Evolutionary conservation across 2,797 vertebrate species (phyloP).

Genomic region (Diglossa cyanea): DNA sequence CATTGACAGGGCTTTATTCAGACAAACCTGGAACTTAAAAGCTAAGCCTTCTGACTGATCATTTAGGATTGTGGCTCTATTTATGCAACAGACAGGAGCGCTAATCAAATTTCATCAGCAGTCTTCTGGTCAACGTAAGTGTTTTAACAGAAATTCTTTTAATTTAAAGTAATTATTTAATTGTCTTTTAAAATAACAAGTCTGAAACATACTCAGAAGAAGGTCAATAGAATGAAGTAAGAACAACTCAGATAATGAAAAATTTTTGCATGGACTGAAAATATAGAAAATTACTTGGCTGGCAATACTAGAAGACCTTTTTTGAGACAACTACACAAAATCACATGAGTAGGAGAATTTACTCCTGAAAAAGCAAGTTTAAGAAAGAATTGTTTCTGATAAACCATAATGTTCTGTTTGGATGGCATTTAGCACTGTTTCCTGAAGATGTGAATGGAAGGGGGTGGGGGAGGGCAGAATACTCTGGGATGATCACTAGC

Average conservation of each 20-base stretch:
- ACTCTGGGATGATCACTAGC: not conserved
- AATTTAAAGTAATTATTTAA: not conserved
- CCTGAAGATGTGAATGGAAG: not conserved
- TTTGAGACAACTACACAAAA: not conserved
- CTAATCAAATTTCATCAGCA: not conserved
- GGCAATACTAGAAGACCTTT: not conserved
- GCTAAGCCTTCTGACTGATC: not conserved
- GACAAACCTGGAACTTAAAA: not conserved
- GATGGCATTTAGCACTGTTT: not conserved
- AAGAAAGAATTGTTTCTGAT: not conserved
- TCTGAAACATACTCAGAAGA: not conserved
- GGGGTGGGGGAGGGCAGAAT: accelerated
- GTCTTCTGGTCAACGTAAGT: not conserved
- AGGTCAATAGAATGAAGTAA: not conserved
- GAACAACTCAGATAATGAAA: not conserved
- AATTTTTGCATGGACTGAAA: not conserved
- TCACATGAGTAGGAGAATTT: not conserved
- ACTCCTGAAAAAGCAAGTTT: not conserved
- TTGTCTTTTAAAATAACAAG: not conserved
- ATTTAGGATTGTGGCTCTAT: not conserved
- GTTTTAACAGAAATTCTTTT: not conserved
- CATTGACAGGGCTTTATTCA: not conserved
- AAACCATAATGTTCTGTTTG: not conserved
- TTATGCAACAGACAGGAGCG: slow-evolving; percentile 35
- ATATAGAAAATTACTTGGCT: not conserved